A percentile compares a stretch with the other conserved stretches of the same genome.
Evolutionary conservation across 92 coral and sea anemone genomes (phyloP).

Genomic region (Umimayanthus chanpuru): DNA sequence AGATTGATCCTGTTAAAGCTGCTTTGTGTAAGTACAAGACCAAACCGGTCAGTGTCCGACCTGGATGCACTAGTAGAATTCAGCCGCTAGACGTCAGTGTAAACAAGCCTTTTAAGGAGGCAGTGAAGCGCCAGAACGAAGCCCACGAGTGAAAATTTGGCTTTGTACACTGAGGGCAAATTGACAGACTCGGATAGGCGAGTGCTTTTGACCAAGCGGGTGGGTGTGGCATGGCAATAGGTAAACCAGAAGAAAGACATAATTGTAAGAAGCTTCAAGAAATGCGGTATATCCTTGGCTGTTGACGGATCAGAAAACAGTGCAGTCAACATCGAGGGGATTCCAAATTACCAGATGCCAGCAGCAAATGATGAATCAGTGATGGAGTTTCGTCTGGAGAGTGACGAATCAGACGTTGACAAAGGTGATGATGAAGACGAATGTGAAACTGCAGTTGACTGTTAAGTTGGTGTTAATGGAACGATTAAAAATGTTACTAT

Average conservation of each 20-base stretch:
- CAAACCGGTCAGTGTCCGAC: slow-evolving; percentile 21
- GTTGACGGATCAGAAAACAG: neutral
- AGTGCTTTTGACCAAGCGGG: slow-evolving; percentile 37
- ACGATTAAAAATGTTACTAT: neutral
- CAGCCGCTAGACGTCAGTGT: slow-evolving; percentile 26
- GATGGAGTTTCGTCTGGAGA: slow-evolving; percentile 25
- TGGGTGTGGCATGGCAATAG: slow-evolving; percentile 40
- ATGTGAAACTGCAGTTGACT: slow-evolving; percentile 17
- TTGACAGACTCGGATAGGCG: slow-evolving; percentile 8
- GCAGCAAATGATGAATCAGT: slow-evolving; percentile 19
- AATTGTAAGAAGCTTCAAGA: slow-evolving; percentile 37
- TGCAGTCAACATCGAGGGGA: slow-evolving; percentile 20
- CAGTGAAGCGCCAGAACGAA: slow-evolving; percentile 23
- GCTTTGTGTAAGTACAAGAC: slow-evolving; percentile 28
- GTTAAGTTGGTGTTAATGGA: neutral
- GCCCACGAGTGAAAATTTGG: slow-evolving; percentile 20
- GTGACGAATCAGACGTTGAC: slow-evolving; percentile 32
- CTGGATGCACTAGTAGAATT: slow-evolving; percentile 32
- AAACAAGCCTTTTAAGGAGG: slow-evolving; percentile 41
- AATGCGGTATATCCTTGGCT: slow-evolving; percentile 16
- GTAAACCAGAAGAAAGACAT: slow-evolving; percentile 24
- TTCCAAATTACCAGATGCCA: slow-evolving; percentile 13
- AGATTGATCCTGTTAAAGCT: slow-evolving; percentile 24
- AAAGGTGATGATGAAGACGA: slow-evolving; percentile 28
- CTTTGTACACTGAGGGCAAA: slow-evolving; percentile 17